phyloP scores from a whole-genome alignment of 2,888 invertebrate genomes.

The Scaptomyza polygonia region DNA sequence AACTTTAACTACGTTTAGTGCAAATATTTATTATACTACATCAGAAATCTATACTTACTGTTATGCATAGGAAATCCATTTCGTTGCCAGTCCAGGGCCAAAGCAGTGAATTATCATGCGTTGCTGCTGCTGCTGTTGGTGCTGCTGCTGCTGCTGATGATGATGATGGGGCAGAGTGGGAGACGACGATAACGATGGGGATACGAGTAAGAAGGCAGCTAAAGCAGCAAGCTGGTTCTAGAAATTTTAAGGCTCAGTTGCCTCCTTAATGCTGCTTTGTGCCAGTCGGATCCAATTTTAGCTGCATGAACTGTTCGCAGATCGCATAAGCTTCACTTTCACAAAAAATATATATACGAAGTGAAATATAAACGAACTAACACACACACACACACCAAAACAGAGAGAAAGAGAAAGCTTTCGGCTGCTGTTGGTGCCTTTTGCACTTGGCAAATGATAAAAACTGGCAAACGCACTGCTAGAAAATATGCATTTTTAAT shows the following conservation, averaged over 20 bases:
- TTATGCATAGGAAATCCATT: constrained; percentile 75
- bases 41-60: constrained; percentile 53
- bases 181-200: constrained; percentile 10
- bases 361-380: constrained; percentile 11
- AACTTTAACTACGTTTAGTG: constrained; percentile 1
- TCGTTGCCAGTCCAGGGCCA: constrained; percentile 75
- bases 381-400: constrained; percentile 2
- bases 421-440: constrained; percentile 25
- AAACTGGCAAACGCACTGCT: constrained; percentile 73
- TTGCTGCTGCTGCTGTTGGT: constrained; percentile 25
- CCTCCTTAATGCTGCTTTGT: constrained; percentile 50
- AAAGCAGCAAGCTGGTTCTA: constrained; percentile 20
- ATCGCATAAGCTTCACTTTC: constrained; percentile 57
- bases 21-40: constrained; percentile 16
- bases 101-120: constrained; percentile 67
- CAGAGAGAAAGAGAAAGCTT: constrained; percentile 13
- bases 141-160: constrained; percentile 22
- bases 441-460: constrained; percentile 73
- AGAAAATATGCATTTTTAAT: constrained; percentile 81
- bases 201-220: constrained; percentile 19
- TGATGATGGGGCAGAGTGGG: constrained; percentile 13
- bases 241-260: constrained; percentile 55
- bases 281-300: constrained; percentile 74
- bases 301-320: constrained; percentile 58
- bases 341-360: constrained; percentile 6